Percentiles rank a stretch among this genome's conserved stretches.
These are phyloP conservation scores for Microplitis manilae DNA, from an alignment of 2,888 invertebrate genomes.

Conservation along the genomic window DNA sequence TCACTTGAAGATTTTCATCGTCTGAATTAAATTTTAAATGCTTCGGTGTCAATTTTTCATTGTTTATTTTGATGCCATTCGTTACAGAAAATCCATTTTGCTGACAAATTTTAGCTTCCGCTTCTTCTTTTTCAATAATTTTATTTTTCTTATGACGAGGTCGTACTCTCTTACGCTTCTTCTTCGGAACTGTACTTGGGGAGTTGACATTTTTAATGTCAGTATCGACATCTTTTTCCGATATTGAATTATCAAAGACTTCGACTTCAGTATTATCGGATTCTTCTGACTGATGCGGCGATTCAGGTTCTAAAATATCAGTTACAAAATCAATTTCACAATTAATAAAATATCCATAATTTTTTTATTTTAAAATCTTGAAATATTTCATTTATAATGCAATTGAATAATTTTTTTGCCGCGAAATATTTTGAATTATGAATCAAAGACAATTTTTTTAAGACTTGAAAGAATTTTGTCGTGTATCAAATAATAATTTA, in stretches of 20 bases:
- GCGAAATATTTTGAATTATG: background rate
- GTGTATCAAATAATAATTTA: no score
- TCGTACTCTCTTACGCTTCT: slow-evolving; percentile 44
- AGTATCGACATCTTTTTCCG: background rate
- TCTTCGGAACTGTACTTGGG: background rate
- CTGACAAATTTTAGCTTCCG: slow-evolving; percentile 26
- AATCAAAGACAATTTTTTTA: background rate
- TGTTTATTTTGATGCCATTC: background rate
- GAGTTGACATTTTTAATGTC: slow-evolving; percentile 17
- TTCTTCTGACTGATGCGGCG: slow-evolving; percentile 29
- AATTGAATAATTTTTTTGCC: background rate
- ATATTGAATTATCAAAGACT: slow-evolving; percentile 27
- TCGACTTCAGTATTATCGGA: slow-evolving; percentile 45
- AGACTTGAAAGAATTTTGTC: background rate
- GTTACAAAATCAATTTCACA: no score
- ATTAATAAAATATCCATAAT: background rate
- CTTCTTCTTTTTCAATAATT: slow-evolving; percentile 34
- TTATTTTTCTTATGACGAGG: slow-evolving; percentile 47
- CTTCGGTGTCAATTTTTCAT: slow-evolving; percentile 9
- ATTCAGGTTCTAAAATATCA: slow-evolving; percentile 15
- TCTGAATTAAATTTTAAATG: slow-evolving; percentile 39
- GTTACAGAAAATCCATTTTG: background rate
- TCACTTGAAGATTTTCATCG: background rate
- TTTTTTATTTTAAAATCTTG: background rate
- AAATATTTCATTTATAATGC: background rate